A percentile compares a stretch with the other conserved stretches of the same genome.
phyloP scores from a whole-genome alignment of 2,797 vertebrate genomes.

The Chaetophractus vellerosus region DNA sequence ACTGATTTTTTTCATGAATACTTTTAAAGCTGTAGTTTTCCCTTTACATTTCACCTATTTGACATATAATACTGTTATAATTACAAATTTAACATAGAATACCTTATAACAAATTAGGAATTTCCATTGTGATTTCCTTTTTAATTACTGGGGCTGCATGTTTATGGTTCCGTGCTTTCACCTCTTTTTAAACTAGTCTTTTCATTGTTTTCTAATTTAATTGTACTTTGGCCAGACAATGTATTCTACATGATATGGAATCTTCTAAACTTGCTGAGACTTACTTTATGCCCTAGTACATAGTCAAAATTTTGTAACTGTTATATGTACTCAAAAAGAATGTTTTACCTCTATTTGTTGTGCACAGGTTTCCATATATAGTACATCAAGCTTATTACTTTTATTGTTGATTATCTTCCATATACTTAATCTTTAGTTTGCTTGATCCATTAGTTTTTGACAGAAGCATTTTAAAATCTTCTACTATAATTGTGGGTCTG shows the following conservation, averaged over 20 bases:
- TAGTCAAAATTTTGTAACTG: background rate
- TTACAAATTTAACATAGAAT: background rate
- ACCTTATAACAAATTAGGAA: conserved; percentile 1
- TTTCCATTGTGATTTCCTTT: conserved; percentile 10
- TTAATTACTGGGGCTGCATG: background rate
- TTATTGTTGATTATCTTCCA: background rate
- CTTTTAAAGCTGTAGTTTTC: background rate
- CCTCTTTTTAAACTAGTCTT: conserved; percentile 35
- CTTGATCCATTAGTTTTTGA: background rate
- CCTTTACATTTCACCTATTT: background rate
- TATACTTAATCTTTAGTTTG: background rate
- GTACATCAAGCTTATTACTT: background rate
- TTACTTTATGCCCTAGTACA: background rate
- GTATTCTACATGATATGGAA: background rate
- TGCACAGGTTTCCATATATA: background rate
- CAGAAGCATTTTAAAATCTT: background rate
- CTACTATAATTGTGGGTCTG: background rate
- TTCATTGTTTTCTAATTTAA: conserved; percentile 14
- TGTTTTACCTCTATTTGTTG: background rate
- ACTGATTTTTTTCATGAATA: conserved; percentile 41
- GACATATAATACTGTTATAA: background rate
- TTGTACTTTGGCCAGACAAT: background rate
- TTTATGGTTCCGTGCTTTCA: background rate
- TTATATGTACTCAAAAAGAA: background rate
- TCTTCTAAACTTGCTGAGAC: conserved; percentile 30